phyloP scores from a whole-genome alignment of 2,888 invertebrate genomes.

The Polydesmus complanatus region DNA sequence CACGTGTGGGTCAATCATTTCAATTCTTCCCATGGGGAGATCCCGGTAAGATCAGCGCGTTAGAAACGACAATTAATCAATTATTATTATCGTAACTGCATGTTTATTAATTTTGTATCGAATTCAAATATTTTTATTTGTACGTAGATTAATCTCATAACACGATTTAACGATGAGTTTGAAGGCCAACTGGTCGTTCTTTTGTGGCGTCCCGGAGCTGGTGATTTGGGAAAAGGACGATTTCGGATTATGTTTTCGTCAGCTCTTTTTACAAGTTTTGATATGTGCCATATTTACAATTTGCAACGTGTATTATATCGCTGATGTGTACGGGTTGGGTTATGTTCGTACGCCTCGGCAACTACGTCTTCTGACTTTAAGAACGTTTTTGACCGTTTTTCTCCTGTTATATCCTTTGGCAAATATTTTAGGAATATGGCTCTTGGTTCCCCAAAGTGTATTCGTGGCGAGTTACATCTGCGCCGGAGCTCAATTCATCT shows the following conservation, averaged over 20 bases:
- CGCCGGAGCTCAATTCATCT: slow-evolving; percentile 52
- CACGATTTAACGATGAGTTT: too few relatives aligned
- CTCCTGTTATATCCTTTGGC: slow-evolving; percentile 52
- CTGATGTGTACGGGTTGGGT: slow-evolving; percentile 45
- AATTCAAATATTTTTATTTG: too few relatives aligned
- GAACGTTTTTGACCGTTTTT: slow-evolving; percentile 50
- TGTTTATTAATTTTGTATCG: too few relatives aligned
- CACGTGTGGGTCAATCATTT: too few relatives aligned
- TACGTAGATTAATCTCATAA: too few relatives aligned
- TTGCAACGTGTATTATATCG: slow-evolving; percentile 66
- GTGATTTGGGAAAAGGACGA: slow-evolving; percentile 43
- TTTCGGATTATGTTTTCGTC: slow-evolving; percentile 72
- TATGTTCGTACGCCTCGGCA: slow-evolving; percentile 28
- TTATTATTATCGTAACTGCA: too few relatives aligned
- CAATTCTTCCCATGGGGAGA: too few relatives aligned
- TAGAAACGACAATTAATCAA: too few relatives aligned
- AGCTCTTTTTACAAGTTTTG: slow-evolving; percentile 58
- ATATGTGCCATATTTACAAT: slow-evolving; percentile 55
- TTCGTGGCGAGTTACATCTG: slow-evolving; percentile 49
- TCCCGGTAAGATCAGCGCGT: too few relatives aligned
- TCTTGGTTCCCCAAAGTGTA: slow-evolving; percentile 23
- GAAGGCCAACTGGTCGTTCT: slow-evolving; percentile 8
- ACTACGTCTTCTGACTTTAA: slow-evolving; percentile 45
- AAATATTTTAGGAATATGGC: slow-evolving; percentile 39
- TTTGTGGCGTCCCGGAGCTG: slow-evolving; percentile 12